Conservation (phyloP, 2,888 invertebrate species). For the Athalia rosae region DNA sequence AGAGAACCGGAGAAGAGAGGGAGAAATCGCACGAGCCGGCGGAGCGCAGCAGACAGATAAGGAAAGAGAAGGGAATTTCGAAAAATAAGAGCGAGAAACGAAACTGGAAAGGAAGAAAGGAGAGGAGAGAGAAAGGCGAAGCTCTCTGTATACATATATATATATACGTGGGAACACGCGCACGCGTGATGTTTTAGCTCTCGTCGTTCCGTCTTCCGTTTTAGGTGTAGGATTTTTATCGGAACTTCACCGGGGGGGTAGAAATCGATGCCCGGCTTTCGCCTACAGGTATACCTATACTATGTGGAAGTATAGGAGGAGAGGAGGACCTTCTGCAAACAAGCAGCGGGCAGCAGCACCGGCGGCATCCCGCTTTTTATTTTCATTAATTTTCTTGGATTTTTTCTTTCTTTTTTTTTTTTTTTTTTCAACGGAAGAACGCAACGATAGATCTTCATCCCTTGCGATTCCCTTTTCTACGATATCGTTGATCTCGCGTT, state of each 20-base stretch:
- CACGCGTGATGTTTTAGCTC: no score
- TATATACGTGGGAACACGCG: background rate
- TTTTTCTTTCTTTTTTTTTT: background rate
- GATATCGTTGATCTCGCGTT: background rate
- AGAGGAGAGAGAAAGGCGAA: background rate
- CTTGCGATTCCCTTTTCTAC: background rate
- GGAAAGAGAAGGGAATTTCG: no score
- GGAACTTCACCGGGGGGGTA: conserved; percentile 17
- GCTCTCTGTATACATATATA: background rate
- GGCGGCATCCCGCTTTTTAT: background rate
- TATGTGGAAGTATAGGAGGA: no score
- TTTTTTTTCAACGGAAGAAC: background rate
- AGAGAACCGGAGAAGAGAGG: no score
- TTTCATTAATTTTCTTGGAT: background rate
- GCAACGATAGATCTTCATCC: no score
- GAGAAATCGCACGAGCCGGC: no score
- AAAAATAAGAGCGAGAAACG: no score
- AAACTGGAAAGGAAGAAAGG: background rate
- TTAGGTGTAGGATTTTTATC: conserved; percentile 38
- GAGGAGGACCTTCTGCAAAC: no score
- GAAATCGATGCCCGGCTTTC: conserved; percentile 30
- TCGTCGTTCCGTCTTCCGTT: background rate
- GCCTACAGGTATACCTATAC: background rate
- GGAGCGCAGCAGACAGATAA: background rate
- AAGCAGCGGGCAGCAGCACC: no score